Conservation (phyloP, 1,140 invertebrate species). For the Drosophila ogumai region DNA sequence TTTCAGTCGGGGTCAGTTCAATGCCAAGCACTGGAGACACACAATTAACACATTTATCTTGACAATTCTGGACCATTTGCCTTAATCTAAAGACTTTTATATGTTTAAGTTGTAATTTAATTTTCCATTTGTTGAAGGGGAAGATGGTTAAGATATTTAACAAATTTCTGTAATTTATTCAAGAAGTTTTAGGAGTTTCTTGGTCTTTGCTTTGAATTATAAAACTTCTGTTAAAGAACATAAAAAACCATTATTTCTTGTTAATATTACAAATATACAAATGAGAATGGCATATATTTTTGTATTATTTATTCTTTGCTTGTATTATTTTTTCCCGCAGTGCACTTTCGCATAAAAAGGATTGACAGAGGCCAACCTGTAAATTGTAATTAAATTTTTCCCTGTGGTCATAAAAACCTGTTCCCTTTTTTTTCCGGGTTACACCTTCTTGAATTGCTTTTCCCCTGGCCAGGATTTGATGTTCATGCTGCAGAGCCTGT, state of each 20-base stretch:
- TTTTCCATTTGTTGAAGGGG: not conserved
- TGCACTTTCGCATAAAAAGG: conserved; percentile 14
- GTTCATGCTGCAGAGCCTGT: conserved; percentile 37
- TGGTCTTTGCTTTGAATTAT: too few species aligned
- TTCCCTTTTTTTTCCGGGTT: conserved; percentile 4
- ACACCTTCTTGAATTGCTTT: conserved; percentile 28
- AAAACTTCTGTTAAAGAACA: not conserved
- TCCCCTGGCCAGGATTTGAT: conserved; percentile 29
- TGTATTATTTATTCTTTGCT: not conserved
- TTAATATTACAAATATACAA: not conserved
- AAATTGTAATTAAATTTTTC: conserved; percentile 78
- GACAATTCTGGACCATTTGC: conserved; percentile 37
- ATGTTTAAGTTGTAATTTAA: conserved; percentile 18
- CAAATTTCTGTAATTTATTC: not conserved
- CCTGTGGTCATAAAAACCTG: conserved; percentile 21
- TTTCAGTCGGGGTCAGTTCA: conserved; percentile 38
- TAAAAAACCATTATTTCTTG: too few species aligned
- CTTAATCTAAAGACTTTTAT: conserved; percentile 17
- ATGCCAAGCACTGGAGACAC: conserved; percentile 19
- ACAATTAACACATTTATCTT: conserved; percentile 41
- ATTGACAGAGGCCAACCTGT: conserved; percentile 54
- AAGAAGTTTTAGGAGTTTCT: not conserved
- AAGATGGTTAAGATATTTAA: not conserved
- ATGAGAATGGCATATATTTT: too few species aligned
- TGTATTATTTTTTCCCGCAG: conserved; percentile 4